Evolutionary conservation across 2,888 invertebrate species (phyloP).

Genomic region (Synanthedon vespiformis): DNA sequence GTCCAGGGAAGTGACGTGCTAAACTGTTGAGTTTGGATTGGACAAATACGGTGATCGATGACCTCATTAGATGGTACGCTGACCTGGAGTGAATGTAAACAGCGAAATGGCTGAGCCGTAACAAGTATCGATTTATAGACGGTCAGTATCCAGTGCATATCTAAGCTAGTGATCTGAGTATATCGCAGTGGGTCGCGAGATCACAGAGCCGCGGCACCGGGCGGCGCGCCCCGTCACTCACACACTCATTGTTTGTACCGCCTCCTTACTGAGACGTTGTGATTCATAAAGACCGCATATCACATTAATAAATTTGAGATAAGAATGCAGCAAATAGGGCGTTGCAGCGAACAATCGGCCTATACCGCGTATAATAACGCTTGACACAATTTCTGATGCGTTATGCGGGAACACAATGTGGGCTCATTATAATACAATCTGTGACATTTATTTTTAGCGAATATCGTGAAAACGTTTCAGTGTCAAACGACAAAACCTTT

Average conservation of each 20-base stretch:
- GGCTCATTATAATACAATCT: too few relatives aligned
- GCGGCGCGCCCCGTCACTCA: constrained; percentile 55
- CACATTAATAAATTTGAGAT: constrained; percentile 50
- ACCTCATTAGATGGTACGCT: constrained; percentile 50
- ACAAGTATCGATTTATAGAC: constrained; percentile 57
- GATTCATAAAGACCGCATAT: constrained; percentile 48
- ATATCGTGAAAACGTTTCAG: too few relatives aligned
- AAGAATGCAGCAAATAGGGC: constrained; percentile 61
- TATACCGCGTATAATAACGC: constrained; percentile 35
- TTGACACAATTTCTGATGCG: constrained; percentile 44
- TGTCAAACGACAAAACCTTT: too few relatives aligned
- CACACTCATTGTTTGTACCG: constrained; percentile 49
- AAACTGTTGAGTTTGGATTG: background rate
- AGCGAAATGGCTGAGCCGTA: constrained; percentile 51
- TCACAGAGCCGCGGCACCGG: constrained; percentile 51
- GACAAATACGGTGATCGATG: constrained; percentile 7
- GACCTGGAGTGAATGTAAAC: constrained; percentile 50
- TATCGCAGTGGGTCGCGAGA: constrained; percentile 28
- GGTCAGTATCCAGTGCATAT: constrained; percentile 29
- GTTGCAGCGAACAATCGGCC: constrained; percentile 48
- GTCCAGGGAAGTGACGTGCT: background rate
- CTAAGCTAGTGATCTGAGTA: constrained; percentile 31
- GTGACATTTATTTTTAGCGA: too few relatives aligned
- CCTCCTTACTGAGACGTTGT: constrained; percentile 34
- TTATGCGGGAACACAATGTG: background rate